phyloP scores from a whole-genome alignment of 2,113 vertebrate species.

The Gallinago jamesoni region DNA sequence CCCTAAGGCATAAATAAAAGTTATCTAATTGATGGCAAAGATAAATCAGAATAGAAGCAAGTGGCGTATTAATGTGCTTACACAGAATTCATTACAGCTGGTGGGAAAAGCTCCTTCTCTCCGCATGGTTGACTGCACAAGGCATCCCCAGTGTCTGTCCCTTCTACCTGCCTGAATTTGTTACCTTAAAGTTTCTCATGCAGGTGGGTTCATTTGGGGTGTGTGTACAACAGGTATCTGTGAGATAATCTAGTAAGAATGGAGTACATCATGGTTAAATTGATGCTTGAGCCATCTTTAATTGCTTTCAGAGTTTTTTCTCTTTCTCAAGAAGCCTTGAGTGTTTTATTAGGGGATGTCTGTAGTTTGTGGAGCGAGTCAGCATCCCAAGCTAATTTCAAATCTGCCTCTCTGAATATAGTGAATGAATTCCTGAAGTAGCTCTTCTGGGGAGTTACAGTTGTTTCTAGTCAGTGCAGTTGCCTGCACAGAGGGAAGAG shows the following conservation, averaged over 20 bases:
- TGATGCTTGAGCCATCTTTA: not conserved
- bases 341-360: not conserved
- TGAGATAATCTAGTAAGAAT: not conserved
- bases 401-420: not conserved
- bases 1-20: slow-evolving; percentile 70
- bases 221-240: not conserved
- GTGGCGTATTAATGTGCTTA: slow-evolving; percentile 56
- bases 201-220: not conserved
- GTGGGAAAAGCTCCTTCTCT: slow-evolving; percentile 6
- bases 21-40: slow-evolving; percentile 73
- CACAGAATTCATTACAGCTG: slow-evolving; percentile 48
- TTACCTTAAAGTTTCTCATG: not conserved
- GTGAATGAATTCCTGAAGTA: not conserved
- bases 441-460: not conserved
- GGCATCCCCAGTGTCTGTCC: not conserved
- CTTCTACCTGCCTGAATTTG: not conserved
- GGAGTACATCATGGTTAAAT: not conserved
- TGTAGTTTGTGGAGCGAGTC: not conserved
- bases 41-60: slow-evolving; percentile 67
- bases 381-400: not conserved
- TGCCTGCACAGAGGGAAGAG: not conserved
- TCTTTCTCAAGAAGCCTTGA: not conserved
- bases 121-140: not conserved
- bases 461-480: not conserved
- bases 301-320: not conserved